These are phyloP conservation scores for Sebastes elongatus DNA, from an alignment of 2,797 vertebrate genomes.

Conservation along the genomic window DNA sequence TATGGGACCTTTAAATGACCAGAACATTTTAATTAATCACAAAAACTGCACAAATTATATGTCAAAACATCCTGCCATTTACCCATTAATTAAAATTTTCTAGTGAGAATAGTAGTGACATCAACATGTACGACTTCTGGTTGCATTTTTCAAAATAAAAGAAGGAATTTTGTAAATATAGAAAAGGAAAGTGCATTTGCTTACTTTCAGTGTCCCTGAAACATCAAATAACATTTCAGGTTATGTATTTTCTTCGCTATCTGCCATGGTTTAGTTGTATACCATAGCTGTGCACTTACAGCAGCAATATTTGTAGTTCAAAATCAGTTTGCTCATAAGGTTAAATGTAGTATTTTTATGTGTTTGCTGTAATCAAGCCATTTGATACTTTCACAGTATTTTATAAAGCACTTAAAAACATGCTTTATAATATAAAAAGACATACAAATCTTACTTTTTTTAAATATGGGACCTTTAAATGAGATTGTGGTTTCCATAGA, in stretches of 20 bases:
- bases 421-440: too few species aligned
- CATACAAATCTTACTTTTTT: too few species aligned
- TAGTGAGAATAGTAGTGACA: too few species aligned
- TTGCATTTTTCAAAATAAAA: slow-evolving; percentile 24
- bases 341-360: not conserved
- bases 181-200: not conserved
- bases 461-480: too few species aligned
- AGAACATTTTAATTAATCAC: accelerated
- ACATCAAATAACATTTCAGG: not conserved
- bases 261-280: not conserved
- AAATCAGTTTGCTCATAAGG: not conserved
- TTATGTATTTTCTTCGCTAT: not conserved
- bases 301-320: not conserved
- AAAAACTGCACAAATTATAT: not conserved
- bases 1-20: not conserved
- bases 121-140: not conserved
- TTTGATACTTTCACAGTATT: too few species aligned
- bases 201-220: not conserved
- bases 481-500: too few species aligned
- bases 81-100: too few species aligned
- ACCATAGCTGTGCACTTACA: not conserved
- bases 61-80: not conserved
- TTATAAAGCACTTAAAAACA: too few species aligned
- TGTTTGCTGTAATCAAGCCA: not conserved
- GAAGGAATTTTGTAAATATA: not conserved